Conservation (phyloP, 2,797 vertebrate genomes). For the Takifugu rubripes region DNA sequence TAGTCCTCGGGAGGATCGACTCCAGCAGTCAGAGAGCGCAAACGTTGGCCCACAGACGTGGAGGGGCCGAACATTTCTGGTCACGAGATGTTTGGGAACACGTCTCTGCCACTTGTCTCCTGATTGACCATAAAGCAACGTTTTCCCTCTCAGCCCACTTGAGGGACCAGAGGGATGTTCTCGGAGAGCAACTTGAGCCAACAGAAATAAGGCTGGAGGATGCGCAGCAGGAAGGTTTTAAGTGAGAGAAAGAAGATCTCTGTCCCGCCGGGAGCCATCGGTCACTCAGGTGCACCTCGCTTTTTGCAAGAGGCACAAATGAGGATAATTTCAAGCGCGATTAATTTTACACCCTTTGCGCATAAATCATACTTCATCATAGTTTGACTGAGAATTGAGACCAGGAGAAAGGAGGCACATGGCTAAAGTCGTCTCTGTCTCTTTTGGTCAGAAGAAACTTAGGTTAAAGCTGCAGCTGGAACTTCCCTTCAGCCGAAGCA, state of each 20-base stretch:
- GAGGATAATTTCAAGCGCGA: constrained; percentile 35
- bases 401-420: background rate
- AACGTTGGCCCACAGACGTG: constrained; percentile 39
- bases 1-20: constrained; percentile 37
- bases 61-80: constrained; percentile 43
- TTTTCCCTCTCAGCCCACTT: constrained; percentile 50
- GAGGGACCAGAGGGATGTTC: constrained; percentile 58
- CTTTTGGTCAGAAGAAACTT: too few relatives aligned
- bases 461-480: too few relatives aligned
- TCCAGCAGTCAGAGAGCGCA: constrained; percentile 38
- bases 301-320: constrained; percentile 45
- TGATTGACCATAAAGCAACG: constrained; percentile 54
- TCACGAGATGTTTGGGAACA: constrained; percentile 55
- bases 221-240: constrained; percentile 47
- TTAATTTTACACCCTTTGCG: background rate
- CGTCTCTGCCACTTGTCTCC: constrained; percentile 65
- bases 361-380: background rate
- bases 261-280: constrained; percentile 51
- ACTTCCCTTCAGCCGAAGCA: too few relatives aligned
- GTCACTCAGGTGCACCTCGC: constrained; percentile 34
- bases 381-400: background rate
- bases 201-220: constrained; percentile 62
- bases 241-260: constrained; percentile 43
- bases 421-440: background rate
- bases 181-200: constrained; percentile 53